Base-by-base conservation (phyloP, 2,888 invertebrate genomes). In the Criorhina ranunculi region DNA sequence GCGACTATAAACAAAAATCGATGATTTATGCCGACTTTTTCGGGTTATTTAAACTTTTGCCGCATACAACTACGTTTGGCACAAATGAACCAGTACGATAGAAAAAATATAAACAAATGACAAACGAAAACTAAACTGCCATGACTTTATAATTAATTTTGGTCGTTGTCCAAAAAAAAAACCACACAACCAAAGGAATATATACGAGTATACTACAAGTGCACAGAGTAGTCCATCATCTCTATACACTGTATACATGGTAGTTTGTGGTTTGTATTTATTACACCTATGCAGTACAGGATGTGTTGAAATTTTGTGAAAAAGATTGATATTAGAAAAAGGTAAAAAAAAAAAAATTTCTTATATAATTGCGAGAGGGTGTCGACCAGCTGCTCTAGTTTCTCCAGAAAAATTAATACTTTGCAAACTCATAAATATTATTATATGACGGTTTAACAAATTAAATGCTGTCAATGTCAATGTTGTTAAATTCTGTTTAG, bases 61-160 rank as follows among this genome's bases (percentile, higher is more conserved):
- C 49, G 35, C 55, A 53, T 17, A 31, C 40, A 51, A 42, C 49
- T 31, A 44, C 35, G 49, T 15, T 4, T 60, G 35, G 35, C 67
- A 44, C 35, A 64, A 35, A 49, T 31, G 59, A 60, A 44, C 40
- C 67, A 64, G 12, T 46, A 42, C 35, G 46, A 44, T 62, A 42
- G 64, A 69, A 64, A 46, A 67, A 29, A 55, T 59, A 79, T 83
- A 85, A 85, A 80, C 80, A 85, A 76, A 80, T 80, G 80, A 85
- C 85, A 85, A 64, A 70, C 59, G 70, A 67, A 67, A 75, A 73
- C 79, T 79, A 79, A 57, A 62, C 79, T 69, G 79, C 69, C 66
- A 51, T 75, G 85, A 42, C 75, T 76, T 85, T 85, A 80, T 76
- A 80, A 80, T 80, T 85, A 70, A 80, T 80, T 85, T 80, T 85